phyloP scores from a whole-genome alignment of 2,113 vertebrate species.

The Chamaetylas fuelleborni region DNA sequence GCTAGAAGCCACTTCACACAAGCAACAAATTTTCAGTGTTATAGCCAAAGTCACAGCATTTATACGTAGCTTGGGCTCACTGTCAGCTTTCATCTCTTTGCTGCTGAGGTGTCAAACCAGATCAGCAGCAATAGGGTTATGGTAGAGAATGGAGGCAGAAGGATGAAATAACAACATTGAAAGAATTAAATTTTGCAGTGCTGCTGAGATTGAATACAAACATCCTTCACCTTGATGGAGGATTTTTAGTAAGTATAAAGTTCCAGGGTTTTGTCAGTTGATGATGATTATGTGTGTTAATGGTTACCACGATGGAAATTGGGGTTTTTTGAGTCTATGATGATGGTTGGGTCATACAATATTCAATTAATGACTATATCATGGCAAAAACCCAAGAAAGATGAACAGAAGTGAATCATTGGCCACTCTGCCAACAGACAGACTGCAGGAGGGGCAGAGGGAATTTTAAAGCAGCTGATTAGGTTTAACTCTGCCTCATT shows the following conservation, averaged over 20 bases:
- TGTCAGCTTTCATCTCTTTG: neutral
- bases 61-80: neutral
- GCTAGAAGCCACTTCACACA: neutral
- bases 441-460: neutral
- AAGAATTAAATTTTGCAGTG: neutral
- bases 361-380: neutral
- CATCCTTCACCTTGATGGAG: neutral
- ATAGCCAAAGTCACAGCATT: neutral
- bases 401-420: neutral
- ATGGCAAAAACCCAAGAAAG: neutral
- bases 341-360: neutral
- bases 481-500: neutral
- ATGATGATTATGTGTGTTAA: neutral
- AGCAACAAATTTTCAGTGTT: neutral
- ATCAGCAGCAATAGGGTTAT: neutral
- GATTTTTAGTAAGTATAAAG: neutral
- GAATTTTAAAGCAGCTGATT: neutral
- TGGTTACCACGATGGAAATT: rapidly evolving
- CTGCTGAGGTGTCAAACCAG: neutral
- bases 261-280: neutral
- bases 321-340: neutral
- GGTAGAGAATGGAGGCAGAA: neutral
- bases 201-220: neutral
- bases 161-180: neutral
- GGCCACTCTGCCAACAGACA: neutral